Percentiles rank a stretch among this genome's conserved stretches.
These are phyloP conservation scores for Tenrec ecaudatus DNA, from an alignment of 2,113 vertebrate species.

Conservation along the genomic window DNA sequence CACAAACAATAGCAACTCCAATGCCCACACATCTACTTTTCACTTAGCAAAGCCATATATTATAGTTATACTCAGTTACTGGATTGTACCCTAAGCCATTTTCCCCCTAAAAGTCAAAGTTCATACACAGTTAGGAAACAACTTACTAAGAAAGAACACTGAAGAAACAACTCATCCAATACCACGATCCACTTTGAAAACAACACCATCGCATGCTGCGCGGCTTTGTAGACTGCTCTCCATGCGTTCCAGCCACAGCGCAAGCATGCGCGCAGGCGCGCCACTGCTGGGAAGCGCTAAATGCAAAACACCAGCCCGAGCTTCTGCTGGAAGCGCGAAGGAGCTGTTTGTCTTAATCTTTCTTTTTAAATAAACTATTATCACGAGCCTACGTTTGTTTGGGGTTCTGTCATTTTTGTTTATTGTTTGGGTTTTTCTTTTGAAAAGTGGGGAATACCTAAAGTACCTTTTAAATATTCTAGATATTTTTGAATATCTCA, in stretches of 20 bases:
- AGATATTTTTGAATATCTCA: no score
- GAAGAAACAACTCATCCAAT: not conserved
- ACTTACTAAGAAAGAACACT: not conserved
- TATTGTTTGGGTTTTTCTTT: not conserved
- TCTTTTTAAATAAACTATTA: no score
- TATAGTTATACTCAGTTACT: not conserved
- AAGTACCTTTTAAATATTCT: no score
- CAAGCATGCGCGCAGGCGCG: not conserved
- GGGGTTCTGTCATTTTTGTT: not conserved
- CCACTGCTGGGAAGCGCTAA: not conserved
- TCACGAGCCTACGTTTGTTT: not conserved
- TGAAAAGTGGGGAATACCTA: not conserved
- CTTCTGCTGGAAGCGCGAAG: not conserved
- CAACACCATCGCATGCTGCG: not conserved
- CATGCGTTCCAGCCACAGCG: not conserved
- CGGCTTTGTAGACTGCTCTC: not conserved
- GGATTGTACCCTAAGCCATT: not conserved
- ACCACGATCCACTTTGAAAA: slow-evolving; percentile 19
- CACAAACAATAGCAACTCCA: not conserved
- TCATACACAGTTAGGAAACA: not conserved
- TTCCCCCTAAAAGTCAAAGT: slow-evolving; percentile 21
- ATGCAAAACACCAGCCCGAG: slow-evolving; percentile 3
- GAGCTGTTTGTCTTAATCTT: slow-evolving; percentile 25
- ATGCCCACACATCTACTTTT: not conserved
- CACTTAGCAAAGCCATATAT: not conserved